Evolutionary conservation across 1,140 invertebrate species (phyloP).

Genomic region (Leptonema lineaticorne): DNA sequence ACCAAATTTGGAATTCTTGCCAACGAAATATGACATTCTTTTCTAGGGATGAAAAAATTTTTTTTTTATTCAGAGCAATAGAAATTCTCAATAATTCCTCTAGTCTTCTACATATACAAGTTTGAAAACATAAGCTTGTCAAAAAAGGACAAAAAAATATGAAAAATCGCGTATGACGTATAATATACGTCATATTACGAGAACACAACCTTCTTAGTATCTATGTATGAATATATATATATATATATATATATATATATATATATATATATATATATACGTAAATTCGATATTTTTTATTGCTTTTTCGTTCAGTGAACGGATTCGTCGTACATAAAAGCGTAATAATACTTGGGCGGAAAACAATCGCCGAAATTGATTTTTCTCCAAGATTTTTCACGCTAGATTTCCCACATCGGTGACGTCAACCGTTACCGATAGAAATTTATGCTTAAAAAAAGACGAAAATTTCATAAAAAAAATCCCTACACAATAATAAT

Average conservation of each 20-base stretch:
- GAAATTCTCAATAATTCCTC: slow-evolving; percentile 16
- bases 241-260: not conserved
- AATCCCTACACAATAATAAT: not conserved
- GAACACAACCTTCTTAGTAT: no score
- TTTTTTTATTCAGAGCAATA: slow-evolving; percentile 15
- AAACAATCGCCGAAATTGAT: slow-evolving; percentile 18
- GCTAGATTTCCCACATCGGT: slow-evolving; percentile 11
- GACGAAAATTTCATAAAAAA: no score
- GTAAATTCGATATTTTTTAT: not conserved
- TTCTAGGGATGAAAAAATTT: not conserved
- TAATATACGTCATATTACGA: no score
- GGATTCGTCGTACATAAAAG: not conserved
- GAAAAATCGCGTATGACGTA: no score
- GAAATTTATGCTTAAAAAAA: slow-evolving; percentile 17
- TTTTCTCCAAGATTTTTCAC: slow-evolving; percentile 14
- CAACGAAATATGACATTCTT: slow-evolving; percentile 7
- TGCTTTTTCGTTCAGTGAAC: not conserved
- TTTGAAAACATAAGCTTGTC: not conserved
- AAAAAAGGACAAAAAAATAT: no score
- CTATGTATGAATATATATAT: not conserved
- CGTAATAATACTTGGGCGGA: not conserved
- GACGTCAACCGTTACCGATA: slow-evolving; percentile 15
- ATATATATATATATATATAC: not conserved
- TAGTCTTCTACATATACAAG: not conserved
- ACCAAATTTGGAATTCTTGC: no score